These are phyloP conservation scores for Phocoena sinus DNA, from an alignment of 2,113 vertebrate genomes.

Conservation along the genomic window DNA sequence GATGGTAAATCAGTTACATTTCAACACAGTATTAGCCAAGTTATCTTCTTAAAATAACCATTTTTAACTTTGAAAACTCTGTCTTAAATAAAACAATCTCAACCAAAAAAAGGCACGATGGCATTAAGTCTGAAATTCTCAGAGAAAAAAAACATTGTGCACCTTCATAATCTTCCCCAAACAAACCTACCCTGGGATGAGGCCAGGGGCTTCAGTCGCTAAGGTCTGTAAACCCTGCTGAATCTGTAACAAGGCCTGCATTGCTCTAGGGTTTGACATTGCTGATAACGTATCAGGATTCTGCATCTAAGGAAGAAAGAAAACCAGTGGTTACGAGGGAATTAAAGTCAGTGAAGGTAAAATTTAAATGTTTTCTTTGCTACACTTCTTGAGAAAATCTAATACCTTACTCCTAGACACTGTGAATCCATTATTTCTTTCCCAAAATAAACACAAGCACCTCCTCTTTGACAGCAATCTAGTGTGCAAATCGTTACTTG, in stretches of 20 bases:
- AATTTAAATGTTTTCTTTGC: neutral
- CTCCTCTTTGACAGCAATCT: slow-evolving; percentile 33
- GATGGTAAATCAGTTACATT: neutral
- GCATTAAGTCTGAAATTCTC: neutral
- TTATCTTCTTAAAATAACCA: slow-evolving; percentile 4
- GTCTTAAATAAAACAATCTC: neutral
- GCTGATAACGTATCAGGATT: slow-evolving; percentile 89
- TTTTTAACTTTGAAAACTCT: slow-evolving; percentile 15
- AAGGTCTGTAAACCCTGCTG: slow-evolving; percentile 93
- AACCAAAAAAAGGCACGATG: neutral
- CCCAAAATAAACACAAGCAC: slow-evolving; percentile 21
- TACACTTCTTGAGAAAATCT: slow-evolving; percentile 22
- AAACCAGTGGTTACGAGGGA: slow-evolving; percentile 15
- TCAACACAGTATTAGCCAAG: neutral
- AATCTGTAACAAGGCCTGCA: slow-evolving; percentile 92
- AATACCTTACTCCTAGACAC: slow-evolving; percentile 6
- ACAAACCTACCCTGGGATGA: slow-evolving; percentile 87
- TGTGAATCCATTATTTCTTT: neutral
- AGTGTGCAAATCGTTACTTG: neutral
- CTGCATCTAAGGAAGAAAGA: slow-evolving; percentile 87
- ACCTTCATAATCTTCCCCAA: neutral
- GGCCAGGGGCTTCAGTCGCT: slow-evolving; percentile 87
- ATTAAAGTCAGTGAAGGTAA: neutral
- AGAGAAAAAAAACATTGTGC: neutral
- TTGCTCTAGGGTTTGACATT: slow-evolving; percentile 92